These are phyloP conservation scores for Leptopterna dolabrata DNA, from an alignment of 2,888 invertebrate genomes.

Conservation along the genomic window DNA sequence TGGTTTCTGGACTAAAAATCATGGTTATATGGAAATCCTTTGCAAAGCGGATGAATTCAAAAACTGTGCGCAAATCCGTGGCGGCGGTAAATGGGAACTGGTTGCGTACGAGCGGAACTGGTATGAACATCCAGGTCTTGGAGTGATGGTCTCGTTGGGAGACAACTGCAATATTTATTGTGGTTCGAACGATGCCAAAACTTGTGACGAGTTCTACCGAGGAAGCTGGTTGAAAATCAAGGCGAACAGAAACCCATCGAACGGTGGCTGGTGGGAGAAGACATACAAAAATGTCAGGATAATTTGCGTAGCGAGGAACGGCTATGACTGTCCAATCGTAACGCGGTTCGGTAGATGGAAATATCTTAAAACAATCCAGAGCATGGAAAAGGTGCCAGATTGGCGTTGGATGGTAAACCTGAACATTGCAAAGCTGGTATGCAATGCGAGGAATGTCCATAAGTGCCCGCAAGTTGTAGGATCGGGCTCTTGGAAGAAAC, in stretches of 20 bases:
- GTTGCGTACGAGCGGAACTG: neutral
- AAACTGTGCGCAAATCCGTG: neutral
- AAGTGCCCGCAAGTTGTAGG: neutral
- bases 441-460: neutral
- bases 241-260: neutral
- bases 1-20: neutral
- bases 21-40: neutral
- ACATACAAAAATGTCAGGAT: neutral
- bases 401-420: neutral
- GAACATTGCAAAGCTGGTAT: neutral
- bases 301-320: neutral
- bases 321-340: neutral
- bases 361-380: neutral
- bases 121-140: neutral
- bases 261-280: neutral
- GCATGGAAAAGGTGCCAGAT: neutral
- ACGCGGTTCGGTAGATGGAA: neutral
- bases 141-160: neutral
- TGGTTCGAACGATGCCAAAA: neutral
- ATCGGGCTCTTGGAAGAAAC: neutral
- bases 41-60: neutral
- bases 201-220: neutral
- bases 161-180: neutral
- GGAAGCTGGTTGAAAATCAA: neutral
- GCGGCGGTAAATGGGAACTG: neutral